These are phyloP conservation scores for Anhinga anhinga DNA, from an alignment of 2,113 vertebrate genomes.

Conservation along the genomic window DNA sequence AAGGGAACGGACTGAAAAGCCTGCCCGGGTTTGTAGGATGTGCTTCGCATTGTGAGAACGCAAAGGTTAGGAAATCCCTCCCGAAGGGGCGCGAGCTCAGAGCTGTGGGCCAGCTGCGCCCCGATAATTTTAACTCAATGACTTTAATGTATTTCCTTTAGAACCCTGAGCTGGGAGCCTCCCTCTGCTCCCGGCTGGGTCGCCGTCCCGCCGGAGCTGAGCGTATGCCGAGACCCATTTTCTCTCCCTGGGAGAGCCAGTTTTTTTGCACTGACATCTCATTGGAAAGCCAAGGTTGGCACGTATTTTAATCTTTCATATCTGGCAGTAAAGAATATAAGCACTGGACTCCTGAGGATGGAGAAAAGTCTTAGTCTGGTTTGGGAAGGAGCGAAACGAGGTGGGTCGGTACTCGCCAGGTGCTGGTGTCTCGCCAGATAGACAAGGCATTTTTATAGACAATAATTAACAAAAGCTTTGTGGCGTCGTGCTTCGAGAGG, in stretches of 20 bases:
- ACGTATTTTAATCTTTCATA: not conserved
- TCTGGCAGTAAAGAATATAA: not conserved
- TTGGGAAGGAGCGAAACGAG: not conserved
- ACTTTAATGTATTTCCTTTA: not conserved
- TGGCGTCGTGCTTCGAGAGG: not conserved
- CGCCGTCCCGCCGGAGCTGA: rapidly evolving
- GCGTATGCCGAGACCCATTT: rapidly evolving
- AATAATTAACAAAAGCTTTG: not conserved
- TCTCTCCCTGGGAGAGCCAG: not conserved
- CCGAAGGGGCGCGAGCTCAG: rapidly evolving
- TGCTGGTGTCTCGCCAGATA: not conserved
- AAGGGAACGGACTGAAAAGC: rapidly evolving
- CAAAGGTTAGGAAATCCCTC: not conserved
- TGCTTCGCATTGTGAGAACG: rapidly evolving
- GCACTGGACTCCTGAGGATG: not conserved
- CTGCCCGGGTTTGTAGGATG: rapidly evolving
- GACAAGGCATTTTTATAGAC: rapidly evolving
- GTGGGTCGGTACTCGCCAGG: not conserved
- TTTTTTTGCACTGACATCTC: not conserved
- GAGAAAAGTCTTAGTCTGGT: not conserved
- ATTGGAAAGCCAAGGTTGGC: not conserved
- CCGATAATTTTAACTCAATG: not conserved
- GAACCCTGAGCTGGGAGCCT: not conserved
- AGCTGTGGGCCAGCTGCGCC: not conserved
- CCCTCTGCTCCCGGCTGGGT: rapidly evolving